Evolutionary conservation across 2,797 vertebrate genomes (phyloP), one percentile per base, ranked within the genome.

Genomic region (Fistularia tabacaria): DNA sequence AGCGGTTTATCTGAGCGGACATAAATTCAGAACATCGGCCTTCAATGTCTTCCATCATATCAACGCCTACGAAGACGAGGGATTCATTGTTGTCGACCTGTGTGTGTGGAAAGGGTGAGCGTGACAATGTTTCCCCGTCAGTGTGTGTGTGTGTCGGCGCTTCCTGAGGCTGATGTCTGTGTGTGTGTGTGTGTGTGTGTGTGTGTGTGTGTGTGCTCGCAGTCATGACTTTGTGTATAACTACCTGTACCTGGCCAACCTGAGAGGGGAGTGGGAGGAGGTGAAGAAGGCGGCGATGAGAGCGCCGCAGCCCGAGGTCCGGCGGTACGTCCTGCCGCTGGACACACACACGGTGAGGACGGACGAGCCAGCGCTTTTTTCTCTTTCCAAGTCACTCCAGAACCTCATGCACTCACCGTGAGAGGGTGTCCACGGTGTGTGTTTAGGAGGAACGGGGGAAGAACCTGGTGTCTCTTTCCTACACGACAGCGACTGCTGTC

Each of bases 141-240:
- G n/a, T 25, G 25, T 25, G 5, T 25, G 25, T 3, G 25, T 25
- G 2, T 5, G 25, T 5, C 25, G 25, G 25, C 2, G 25, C 25
- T 5, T 25, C 25, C 25, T 25, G 2, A 25, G 25, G 25, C 25
- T 25, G 25, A 25, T 5, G 25, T 25, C 25, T 5, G 25, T 25
- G 25, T 25, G 25, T 25, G 25, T 25, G 25, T 25, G 25, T 25
- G 25, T 25, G 25, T 8, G 8, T 8, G n/a, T 6, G n/a, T 9
- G 8, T 13, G 12, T 8, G 14, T 14, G 3, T 14, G 3, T 9
- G 8, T 13, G 6, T 46, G 12, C 1, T 47, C 62, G 36, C 81
- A 99, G 97, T 54, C 98, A 97, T 71, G 96, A 99, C 84, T 99
- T 99, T 79, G 92, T 99, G 63, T 99, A 99, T 86, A 98, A 99